Evolutionary conservation across 2,113 vertebrate species (phyloP).

Genomic region (Aegithalos caudatus): DNA sequence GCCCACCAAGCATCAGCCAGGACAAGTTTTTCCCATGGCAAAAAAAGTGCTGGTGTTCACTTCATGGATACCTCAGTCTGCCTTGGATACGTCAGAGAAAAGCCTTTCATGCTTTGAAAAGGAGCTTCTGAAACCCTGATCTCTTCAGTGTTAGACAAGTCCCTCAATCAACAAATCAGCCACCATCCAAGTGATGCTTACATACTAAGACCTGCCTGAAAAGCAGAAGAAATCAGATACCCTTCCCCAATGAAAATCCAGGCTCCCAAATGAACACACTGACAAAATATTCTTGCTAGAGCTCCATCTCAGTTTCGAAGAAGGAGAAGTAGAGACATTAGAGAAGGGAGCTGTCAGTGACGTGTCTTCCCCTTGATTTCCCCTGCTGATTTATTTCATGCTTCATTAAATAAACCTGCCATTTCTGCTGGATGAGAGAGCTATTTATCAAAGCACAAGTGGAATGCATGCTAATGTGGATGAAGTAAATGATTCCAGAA

Average conservation of each 20-base stretch:
- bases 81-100: not conserved
- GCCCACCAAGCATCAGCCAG: not conserved
- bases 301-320: not conserved
- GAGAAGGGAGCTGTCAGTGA: not conserved
- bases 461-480: not conserved
- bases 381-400: not conserved
- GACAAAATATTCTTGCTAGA: not conserved
- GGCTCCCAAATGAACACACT: not conserved
- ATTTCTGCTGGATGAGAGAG: not conserved
- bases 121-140: not conserved
- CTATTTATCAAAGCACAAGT: conserved; percentile 48
- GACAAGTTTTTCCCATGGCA: not conserved
- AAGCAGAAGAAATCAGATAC: not conserved
- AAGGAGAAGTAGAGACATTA: not conserved
- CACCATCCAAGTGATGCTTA: not conserved
- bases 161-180: not conserved
- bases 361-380: not conserved
- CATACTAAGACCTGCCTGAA: not conserved
- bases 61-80: not conserved
- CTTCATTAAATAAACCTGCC: conserved; percentile 44
- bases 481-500: conserved; percentile 47
- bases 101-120: not conserved
- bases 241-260: not conserved
- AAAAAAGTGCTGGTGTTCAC: not conserved
- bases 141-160: not conserved